phyloP scores from a whole-genome alignment of 2,113 vertebrate species.

The Lichenostomus cassidix region DNA sequence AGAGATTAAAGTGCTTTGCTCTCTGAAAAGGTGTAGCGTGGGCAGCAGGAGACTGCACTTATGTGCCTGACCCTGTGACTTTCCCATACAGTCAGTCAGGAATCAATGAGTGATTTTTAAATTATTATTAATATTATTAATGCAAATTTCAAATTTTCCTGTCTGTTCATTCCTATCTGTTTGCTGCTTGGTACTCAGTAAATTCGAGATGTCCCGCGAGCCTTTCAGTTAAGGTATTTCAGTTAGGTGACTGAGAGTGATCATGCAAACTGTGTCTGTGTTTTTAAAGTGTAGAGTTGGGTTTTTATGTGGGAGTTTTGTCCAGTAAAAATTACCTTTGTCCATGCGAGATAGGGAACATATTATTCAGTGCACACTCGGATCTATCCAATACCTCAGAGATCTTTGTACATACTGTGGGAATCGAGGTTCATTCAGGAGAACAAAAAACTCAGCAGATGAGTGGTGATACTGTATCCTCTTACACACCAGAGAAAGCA shows the following conservation, averaged over 20 bases:
- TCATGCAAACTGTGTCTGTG: background rate
- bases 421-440: background rate
- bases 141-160: background rate
- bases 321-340: background rate
- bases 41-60: background rate
- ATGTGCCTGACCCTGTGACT: fast-evolving
- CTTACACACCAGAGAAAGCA: background rate
- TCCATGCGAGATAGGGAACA: background rate
- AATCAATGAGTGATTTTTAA: background rate
- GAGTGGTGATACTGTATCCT: background rate
- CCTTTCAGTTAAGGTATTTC: background rate
- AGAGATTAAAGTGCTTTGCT: background rate
- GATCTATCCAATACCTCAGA: background rate
- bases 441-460: background rate
- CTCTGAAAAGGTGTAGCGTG: background rate
- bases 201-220: background rate
- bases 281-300: background rate
- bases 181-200: background rate
- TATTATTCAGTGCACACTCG: background rate
- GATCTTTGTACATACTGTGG: background rate
- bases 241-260: background rate
- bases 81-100: background rate
- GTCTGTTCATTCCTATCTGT: background rate
- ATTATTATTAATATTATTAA: background rate
- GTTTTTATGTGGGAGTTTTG: background rate